Evolutionary conservation across 2,888 invertebrate species (phyloP).

Genomic region (Hesperia comma): DNA sequence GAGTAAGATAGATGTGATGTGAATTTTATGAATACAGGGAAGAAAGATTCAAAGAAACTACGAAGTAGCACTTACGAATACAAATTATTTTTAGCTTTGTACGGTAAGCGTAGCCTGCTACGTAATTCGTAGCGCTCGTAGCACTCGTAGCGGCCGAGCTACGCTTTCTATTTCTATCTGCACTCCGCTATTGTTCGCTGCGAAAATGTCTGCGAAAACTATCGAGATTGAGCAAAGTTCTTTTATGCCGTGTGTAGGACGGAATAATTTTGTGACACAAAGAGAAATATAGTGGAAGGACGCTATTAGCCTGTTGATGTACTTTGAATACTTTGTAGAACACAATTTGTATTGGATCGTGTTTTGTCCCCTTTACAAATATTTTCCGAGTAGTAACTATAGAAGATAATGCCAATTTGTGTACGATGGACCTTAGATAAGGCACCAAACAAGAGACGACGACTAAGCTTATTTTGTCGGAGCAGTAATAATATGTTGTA

Average conservation of each 20-base stretch:
- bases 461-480: no score
- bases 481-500: no score
- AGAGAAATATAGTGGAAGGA: conserved; percentile 10
- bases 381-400: no score
- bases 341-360: not conserved
- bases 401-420: no score
- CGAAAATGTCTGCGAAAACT: conserved; percentile 33
- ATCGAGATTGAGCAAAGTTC: conserved; percentile 35
- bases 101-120: conserved; percentile 22
- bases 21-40: not conserved
- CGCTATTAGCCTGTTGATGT: conserved; percentile 27
- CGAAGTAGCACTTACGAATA: conserved; percentile 10
- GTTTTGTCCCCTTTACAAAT: no score
- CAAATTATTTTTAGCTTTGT: conserved; percentile 20
- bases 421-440: no score
- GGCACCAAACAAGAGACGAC: no score
- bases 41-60: not conserved
- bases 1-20: no score
- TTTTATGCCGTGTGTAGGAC: conserved; percentile 22
- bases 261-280: conserved; percentile 36
- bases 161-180: conserved; percentile 27
- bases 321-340: conserved; percentile 1
- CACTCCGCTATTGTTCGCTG: conserved; percentile 24
- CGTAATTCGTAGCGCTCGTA: conserved; percentile 30
- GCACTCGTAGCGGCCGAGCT: conserved; percentile 5